Evolutionary conservation across 2,113 vertebrate species (phyloP).

Genomic region (Proterorhinus semilunaris): DNA sequence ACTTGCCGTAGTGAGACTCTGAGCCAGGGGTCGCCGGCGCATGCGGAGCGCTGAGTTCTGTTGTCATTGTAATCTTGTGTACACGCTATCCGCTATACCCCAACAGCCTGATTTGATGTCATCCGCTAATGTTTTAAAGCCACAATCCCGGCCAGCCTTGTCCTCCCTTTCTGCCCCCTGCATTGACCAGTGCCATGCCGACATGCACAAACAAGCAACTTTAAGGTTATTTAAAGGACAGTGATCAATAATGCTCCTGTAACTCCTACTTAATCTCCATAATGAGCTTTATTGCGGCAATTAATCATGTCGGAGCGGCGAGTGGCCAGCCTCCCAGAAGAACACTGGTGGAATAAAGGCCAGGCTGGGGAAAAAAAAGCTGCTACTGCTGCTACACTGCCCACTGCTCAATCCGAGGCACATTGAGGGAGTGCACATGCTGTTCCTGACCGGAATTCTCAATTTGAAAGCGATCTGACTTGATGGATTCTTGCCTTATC

Average conservation of each 20-base stretch:
- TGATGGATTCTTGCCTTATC: neutral
- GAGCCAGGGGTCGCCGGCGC: conserved; percentile 8
- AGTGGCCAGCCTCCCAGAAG: conserved; percentile 64
- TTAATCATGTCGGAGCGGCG: conserved; percentile 75
- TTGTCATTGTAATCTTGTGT: conserved; percentile 27
- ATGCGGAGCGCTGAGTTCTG: conserved; percentile 7
- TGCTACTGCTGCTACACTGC: conserved; percentile 25
- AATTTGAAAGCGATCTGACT: conserved; percentile 1
- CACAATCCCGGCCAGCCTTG: conserved; percentile 30
- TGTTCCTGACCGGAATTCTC: conserved; percentile 21
- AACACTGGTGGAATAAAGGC: conserved; percentile 62
- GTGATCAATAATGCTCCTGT: conserved; percentile 79
- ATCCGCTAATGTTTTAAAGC: conserved; percentile 20
- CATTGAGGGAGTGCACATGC: conserved; percentile 13
- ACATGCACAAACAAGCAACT: conserved; percentile 75
- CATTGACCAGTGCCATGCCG: conserved; percentile 62
- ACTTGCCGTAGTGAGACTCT: conserved; percentile 6
- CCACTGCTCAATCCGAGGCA: conserved; percentile 34
- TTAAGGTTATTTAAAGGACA: conserved; percentile 81
- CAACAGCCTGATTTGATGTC: conserved; percentile 26
- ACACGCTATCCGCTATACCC: conserved; percentile 14
- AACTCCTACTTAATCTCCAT: conserved; percentile 81
- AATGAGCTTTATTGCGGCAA: conserved; percentile 79
- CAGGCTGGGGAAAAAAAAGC: conserved; percentile 7
- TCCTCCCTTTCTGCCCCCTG: conserved; percentile 54